Base-by-base conservation (phyloP, 2,113 vertebrate genomes). In the Hippocampus comes region DNA sequence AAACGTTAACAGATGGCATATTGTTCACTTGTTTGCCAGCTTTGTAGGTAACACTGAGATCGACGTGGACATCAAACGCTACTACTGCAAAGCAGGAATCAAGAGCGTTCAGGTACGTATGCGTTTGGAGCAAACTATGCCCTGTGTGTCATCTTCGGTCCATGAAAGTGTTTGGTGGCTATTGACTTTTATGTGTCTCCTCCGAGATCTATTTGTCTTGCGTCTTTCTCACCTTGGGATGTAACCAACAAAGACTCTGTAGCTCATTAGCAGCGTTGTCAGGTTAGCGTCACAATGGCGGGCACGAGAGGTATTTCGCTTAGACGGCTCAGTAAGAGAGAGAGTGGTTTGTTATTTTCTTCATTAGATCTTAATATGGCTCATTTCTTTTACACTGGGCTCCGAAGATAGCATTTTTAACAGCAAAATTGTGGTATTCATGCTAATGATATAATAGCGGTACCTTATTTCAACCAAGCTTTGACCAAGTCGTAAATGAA, bases 41-140 rank as follows among this genome's bases (percentile, higher is more conserved):
- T 99, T 96, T 84, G 95, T 97, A 77, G 97, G 96, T 70, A 98
- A 99, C 84, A 97, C 94, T 48, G 96, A 97, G 83, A 96, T 99
- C 18, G 95, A 98, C 74, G 91, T 99, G 81, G 97, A 99, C 88
- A 94, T 99, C 85, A 98, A 96, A 86, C 94, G 94, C 67, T 99
- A 97, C 84, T 98, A 96, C 90, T 99, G 97, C 92, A 95, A 94
- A 94, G 97, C 97, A 57, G 97, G 97, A 61, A 98, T 99, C 65
- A 97, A 96, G 87, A 97, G 96, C 79, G 96, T 99, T 82, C 97
- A 99, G 95, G 97, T 98, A 78, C 89, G 42, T 18, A 56, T 38
- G 5, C 23, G 12, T 34, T 61, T 59, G 23, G 23, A 11, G 11
- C n/a, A 57, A 57, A 57, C 21, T 57, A 14, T 23, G 9, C 48